phyloP scores from a whole-genome alignment of 2,113 vertebrate genomes.

The Chlamydotis undulata region DNA sequence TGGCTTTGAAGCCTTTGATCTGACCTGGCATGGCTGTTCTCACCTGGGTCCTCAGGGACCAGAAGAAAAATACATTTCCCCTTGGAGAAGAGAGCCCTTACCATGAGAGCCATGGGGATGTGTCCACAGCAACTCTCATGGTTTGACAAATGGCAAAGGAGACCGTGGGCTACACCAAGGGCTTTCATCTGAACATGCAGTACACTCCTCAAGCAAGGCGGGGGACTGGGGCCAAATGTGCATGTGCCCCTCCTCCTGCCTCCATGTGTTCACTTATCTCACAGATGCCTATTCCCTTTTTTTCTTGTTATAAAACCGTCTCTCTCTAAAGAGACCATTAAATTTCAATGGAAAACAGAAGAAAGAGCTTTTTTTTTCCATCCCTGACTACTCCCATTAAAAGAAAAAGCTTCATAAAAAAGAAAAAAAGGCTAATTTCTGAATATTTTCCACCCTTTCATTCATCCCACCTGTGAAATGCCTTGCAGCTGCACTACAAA shows the following conservation, averaged over 20 bases:
- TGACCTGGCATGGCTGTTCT: not conserved
- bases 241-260: not conserved
- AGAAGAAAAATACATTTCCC: not conserved
- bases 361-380: not conserved
- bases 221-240: accelerated
- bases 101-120: not conserved
- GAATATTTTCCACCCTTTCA: not conserved
- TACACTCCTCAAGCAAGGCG: not conserved
- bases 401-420: not conserved
- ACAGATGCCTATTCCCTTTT: not conserved
- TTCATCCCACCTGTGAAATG: not conserved
- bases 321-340: not conserved
- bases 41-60: not conserved
- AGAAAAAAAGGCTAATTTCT: not conserved
- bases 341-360: not conserved
- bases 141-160: not conserved
- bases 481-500: not conserved
- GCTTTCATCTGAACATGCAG: not conserved
- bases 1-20: not conserved
- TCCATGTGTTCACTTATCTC: not conserved
- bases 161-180: not conserved
- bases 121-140: not conserved
- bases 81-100: not conserved
- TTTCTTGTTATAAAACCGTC: not conserved
- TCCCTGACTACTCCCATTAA: not conserved